phyloP scores from a whole-genome alignment of 2,888 invertebrate genomes.

The Caenorhabditis sulstoni region DNA sequence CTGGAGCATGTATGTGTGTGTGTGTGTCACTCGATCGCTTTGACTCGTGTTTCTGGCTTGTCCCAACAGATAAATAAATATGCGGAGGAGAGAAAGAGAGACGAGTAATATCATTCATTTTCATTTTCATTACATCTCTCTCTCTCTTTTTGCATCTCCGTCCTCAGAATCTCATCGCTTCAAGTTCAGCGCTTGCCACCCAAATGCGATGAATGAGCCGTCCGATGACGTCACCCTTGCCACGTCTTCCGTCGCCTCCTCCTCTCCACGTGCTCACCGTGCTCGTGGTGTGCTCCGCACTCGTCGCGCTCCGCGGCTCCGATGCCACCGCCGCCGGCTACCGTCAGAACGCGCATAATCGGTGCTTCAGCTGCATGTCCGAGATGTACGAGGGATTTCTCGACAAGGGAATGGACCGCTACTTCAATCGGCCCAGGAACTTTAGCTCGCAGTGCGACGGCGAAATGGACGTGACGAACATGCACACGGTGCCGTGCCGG shows the following conservation, averaged over 20 bases:
- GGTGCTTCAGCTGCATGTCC: constrained; percentile 79
- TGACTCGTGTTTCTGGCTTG: constrained; percentile 56
- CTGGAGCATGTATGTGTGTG: constrained; percentile 23
- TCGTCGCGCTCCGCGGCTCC: neutral
- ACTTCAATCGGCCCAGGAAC: constrained; percentile 77
- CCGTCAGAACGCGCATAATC: constrained; percentile 62
- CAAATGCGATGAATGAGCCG: constrained; percentile 52
- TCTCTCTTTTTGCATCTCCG: neutral
- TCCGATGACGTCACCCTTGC: constrained; percentile 18
- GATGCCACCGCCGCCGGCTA: constrained; percentile 14
- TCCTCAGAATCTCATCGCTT: no score
- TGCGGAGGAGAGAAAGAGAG: constrained; percentile 15
- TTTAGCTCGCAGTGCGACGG: constrained; percentile 78
- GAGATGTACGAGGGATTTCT: constrained; percentile 75
- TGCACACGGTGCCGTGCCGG: constrained; percentile 72
- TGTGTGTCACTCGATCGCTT: constrained; percentile 54
- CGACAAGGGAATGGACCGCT: constrained; percentile 71
- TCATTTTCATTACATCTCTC: neutral
- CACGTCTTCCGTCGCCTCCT: constrained; percentile 5
- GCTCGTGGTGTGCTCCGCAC: no score
- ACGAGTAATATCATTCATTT: constrained; percentile 22
- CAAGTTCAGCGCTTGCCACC: neutral
- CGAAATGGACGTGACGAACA: constrained; percentile 63
- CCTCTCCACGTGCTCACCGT: constrained; percentile 7
- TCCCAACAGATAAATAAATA: constrained; percentile 55